A percentile compares a stretch with the other conserved stretches of the same genome.
phyloP scores from a whole-genome alignment of 2,888 invertebrate genomes.

The Kuschelorhynchus macadamiae region DNA sequence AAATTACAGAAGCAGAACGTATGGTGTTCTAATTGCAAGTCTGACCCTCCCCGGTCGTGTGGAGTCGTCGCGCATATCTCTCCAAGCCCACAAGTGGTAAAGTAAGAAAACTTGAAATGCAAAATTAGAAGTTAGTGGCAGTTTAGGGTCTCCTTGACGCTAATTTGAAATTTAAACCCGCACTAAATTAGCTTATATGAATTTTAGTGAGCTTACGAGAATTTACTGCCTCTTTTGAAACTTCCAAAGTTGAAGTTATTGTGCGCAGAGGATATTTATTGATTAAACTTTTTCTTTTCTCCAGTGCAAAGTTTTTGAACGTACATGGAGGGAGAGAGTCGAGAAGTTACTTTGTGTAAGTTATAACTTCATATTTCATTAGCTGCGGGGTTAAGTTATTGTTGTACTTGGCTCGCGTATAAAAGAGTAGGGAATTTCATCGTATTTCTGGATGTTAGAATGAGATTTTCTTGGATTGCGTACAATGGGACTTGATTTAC shows the following conservation, averaged over 20 bases:
- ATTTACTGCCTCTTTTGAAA: conserved; percentile 55
- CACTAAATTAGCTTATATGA: conserved; percentile 66
- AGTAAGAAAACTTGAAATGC: conserved; percentile 63
- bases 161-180: conserved; percentile 68
- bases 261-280: conserved; percentile 51
- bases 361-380: conserved; percentile 52
- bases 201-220: conserved; percentile 62
- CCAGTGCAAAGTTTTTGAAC: conserved; percentile 47
- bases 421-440: conserved; percentile 43
- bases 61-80: conserved; percentile 56
- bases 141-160: conserved; percentile 64
- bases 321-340: conserved; percentile 40
- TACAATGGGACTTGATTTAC: conserved; percentile 39
- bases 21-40: conserved; percentile 47
- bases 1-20: conserved; percentile 39
- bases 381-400: conserved; percentile 44
- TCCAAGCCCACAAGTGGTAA: conserved; percentile 58
- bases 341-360: conserved; percentile 49
- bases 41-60: conserved; percentile 54
- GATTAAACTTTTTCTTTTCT: conserved; percentile 50
- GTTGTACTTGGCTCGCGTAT: conserved; percentile 49
- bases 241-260: conserved; percentile 56
- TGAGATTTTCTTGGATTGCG: conserved; percentile 44
- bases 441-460: conserved; percentile 40
- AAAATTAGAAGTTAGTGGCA: conserved; percentile 63